A percentile compares a stretch with the other conserved stretches of the same genome.
Conservation (phyloP, 2,888 invertebrate genomes). For the Drosophila robusta region DNA sequence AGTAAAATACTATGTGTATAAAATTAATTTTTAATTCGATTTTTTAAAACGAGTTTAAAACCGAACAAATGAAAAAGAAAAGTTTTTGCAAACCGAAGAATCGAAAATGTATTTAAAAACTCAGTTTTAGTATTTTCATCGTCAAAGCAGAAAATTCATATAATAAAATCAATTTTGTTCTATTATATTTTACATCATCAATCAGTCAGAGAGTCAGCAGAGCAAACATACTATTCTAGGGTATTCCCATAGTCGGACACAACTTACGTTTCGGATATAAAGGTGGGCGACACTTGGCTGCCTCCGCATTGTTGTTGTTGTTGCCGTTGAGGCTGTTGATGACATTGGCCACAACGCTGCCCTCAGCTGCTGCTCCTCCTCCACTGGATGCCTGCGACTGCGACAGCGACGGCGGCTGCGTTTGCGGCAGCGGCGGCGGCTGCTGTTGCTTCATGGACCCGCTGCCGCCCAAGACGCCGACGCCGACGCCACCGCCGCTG, state of each 20-base stretch:
- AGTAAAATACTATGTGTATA: no score
- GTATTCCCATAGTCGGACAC: neutral
- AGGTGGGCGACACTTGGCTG: slow-evolving; percentile 67
- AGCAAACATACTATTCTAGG: neutral
- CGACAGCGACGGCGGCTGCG: slow-evolving; percentile 60
- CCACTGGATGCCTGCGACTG: slow-evolving; percentile 26
- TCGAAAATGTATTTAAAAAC: no score
- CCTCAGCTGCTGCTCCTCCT: slow-evolving; percentile 23
- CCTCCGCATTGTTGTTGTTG: slow-evolving; percentile 35
- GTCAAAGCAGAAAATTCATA: no score
- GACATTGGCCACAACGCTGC: slow-evolving; percentile 36
- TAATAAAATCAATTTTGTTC: no score
- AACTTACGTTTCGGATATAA: slow-evolving; percentile 79
- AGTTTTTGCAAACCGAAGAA: no score
- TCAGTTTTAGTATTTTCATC: no score
- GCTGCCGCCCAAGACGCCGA: slow-evolving; percentile 42
- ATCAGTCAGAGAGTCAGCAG: neutral
- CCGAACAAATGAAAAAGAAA: no score
- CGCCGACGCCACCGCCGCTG: slow-evolving; percentile 59
- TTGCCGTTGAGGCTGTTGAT: slow-evolving; percentile 50
- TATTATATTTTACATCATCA: no score
- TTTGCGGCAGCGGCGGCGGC: slow-evolving; percentile 53
- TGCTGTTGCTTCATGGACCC: slow-evolving; percentile 45
- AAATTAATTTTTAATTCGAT: no score
- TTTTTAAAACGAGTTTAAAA: no score